A percentile compares a stretch with the other conserved stretches of the same genome.
phyloP scores from a whole-genome alignment of 2,888 invertebrate species.

The Toxonevra muliebris region DNA sequence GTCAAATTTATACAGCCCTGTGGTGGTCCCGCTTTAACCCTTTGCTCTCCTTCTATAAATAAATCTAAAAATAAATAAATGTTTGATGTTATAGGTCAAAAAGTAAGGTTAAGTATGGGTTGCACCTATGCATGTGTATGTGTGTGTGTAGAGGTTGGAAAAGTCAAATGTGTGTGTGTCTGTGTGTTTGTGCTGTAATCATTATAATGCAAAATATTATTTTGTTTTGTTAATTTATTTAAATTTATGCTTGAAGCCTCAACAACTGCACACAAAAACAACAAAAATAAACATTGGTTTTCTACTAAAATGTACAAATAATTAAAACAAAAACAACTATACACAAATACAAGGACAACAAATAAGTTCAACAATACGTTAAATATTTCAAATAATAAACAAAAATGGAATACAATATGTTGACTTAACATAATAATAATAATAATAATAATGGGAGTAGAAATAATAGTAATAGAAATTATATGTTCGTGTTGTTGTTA shows the following conservation, averaged over 20 bases:
- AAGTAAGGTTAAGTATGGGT: no score
- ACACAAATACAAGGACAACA: conserved; percentile 4
- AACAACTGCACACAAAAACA: conserved; percentile 23
- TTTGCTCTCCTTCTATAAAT: no score
- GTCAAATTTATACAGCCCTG: conserved; percentile 34
- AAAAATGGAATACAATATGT: conserved; percentile 25
- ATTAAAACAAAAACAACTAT: conserved; percentile 4
- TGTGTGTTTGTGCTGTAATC: neutral
- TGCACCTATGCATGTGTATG: no score
- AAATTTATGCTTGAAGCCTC: conserved; percentile 49
- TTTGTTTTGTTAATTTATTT: conserved; percentile 55
- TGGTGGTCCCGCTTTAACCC: neutral
- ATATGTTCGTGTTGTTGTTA: no score
- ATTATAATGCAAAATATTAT: neutral
- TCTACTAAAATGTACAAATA: neutral
- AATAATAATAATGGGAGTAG: neutral
- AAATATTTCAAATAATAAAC: conserved; percentile 27
- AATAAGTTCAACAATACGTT: neutral
- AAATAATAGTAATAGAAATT: neutral
- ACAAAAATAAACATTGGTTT: neutral
- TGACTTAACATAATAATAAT: conserved; percentile 31
- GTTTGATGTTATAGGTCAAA: no score
- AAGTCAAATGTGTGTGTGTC: neutral
- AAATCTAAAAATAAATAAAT: no score
- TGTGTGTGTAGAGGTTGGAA: no score